Evolutionary conservation across 2,797 vertebrate genomes (phyloP).

Genomic region (Alosa sapidissima): DNA sequence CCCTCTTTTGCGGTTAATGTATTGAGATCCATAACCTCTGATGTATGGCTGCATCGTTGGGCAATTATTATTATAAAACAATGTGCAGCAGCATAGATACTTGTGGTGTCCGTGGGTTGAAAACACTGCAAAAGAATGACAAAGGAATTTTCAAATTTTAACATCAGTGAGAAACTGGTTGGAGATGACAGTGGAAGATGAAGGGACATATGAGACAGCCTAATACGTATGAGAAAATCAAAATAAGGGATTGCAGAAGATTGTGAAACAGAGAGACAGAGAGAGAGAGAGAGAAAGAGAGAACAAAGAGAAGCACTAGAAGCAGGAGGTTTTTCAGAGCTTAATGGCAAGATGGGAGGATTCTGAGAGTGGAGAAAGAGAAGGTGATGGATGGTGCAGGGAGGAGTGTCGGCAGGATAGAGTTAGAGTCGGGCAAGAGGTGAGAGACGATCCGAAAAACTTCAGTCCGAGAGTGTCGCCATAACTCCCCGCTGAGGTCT

Average conservation of each 20-base stretch:
- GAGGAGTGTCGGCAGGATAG: constrained; percentile 41
- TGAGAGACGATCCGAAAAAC: constrained; percentile 46
- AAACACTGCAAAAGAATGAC: background rate
- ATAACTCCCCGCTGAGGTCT: constrained; percentile 75
- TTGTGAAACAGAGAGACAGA: background rate
- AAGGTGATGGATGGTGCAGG: constrained; percentile 28
- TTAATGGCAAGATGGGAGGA: background rate
- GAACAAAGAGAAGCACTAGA: background rate
- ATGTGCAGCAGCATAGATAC: background rate
- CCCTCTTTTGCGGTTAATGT: background rate
- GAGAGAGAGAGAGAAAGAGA: background rate
- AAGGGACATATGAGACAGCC: constrained; percentile 43
- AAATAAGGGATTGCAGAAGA: background rate
- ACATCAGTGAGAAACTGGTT: background rate
- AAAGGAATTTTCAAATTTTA: background rate
- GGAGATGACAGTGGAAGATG: background rate
- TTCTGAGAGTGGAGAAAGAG: background rate
- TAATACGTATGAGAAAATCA: background rate
- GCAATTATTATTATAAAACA: background rate
- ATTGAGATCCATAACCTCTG: background rate
- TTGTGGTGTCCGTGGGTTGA: background rate
- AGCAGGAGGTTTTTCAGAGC: background rate
- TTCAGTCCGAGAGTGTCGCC: constrained; percentile 64
- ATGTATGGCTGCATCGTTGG: background rate
- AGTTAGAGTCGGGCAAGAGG: constrained; percentile 30